These are phyloP conservation scores for Sipunculus nudus DNA, from an alignment of 2,888 invertebrate species.

Conservation along the genomic window DNA sequence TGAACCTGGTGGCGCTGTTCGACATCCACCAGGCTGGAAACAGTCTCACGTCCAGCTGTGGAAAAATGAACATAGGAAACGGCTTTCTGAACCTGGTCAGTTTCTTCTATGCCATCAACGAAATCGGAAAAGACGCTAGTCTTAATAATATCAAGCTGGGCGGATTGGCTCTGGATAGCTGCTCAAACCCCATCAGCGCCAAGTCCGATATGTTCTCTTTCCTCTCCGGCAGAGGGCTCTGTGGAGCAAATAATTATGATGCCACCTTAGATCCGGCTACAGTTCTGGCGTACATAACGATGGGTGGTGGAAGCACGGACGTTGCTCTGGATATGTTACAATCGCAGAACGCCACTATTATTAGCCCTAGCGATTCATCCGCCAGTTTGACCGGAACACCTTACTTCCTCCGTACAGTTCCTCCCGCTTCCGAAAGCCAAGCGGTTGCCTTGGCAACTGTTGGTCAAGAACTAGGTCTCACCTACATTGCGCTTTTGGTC, in stretches of 20 bases:
- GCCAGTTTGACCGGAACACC: slow-evolving; percentile 49
- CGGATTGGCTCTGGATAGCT: slow-evolving; percentile 65
- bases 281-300: slow-evolving; percentile 59
- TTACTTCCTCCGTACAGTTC: slow-evolving; percentile 58
- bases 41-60: slow-evolving; percentile 60
- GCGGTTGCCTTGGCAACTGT: slow-evolving; percentile 54
- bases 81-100: slow-evolving; percentile 65
- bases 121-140: slow-evolving; percentile 58
- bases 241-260: slow-evolving; percentile 45
- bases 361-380: slow-evolving; percentile 63
- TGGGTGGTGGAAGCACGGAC: slow-evolving; percentile 52
- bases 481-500: slow-evolving; percentile 60
- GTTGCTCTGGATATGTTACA: slow-evolving; percentile 58
- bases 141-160: slow-evolving; percentile 46
- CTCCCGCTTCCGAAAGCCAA: slow-evolving; percentile 53
- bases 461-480: slow-evolving; percentile 55
- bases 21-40: slow-evolving; percentile 62
- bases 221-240: slow-evolving; percentile 61
- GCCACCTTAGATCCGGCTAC: slow-evolving; percentile 52
- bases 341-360: slow-evolving; percentile 47
- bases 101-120: slow-evolving; percentile 65
- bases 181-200: slow-evolving; percentile 56
- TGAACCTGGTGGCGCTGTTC: slow-evolving; percentile 65
- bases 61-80: slow-evolving; percentile 53
- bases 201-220: slow-evolving; percentile 63